A percentile compares a stretch with the other conserved stretches of the same genome.
phyloP scores from a whole-genome alignment of 2,888 invertebrate species.

The Chrysodeixis includens region DNA sequence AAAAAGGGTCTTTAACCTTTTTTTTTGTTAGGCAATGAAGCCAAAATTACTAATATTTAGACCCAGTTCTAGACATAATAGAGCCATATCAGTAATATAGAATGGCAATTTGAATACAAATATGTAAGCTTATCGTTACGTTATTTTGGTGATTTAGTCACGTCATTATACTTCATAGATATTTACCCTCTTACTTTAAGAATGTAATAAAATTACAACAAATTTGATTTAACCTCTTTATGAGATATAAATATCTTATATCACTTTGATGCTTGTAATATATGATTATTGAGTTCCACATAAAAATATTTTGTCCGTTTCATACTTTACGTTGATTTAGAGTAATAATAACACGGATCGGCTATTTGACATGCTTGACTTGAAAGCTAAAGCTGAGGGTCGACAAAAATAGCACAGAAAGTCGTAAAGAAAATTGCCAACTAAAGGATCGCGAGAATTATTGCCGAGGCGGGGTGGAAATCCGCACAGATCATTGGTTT shows the following conservation, averaged over 20 bases:
- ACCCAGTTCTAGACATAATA: constrained; percentile 14
- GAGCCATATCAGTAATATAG: too few relatives aligned
- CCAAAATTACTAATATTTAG: too few relatives aligned
- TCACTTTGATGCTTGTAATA: neutral
- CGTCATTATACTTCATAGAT: too few relatives aligned
- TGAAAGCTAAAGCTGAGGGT: constrained; percentile 26
- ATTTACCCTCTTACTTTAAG: neutral
- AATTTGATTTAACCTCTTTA: constrained; percentile 16
- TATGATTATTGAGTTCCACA: neutral
- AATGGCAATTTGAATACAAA: too few relatives aligned
- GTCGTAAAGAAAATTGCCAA: constrained; percentile 52
- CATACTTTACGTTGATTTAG: constrained; percentile 17
- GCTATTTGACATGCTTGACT: constrained; percentile 34
- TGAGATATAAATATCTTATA: constrained; percentile 7
- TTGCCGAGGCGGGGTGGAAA: constrained; percentile 33
- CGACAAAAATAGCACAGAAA: constrained; percentile 33
- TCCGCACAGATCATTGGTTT: constrained; percentile 42
- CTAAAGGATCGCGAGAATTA: constrained; percentile 49
- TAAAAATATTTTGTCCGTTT: constrained; percentile 10
- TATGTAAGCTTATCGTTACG: too few relatives aligned
- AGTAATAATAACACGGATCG: constrained; percentile 28
- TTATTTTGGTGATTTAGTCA: too few relatives aligned
- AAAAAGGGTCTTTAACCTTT: too few relatives aligned
- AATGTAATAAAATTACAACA: constrained; percentile 14
- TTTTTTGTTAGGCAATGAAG: too few relatives aligned